Conservation (phyloP, 2,888 invertebrate species). For the Mythimna pallens region DNA sequence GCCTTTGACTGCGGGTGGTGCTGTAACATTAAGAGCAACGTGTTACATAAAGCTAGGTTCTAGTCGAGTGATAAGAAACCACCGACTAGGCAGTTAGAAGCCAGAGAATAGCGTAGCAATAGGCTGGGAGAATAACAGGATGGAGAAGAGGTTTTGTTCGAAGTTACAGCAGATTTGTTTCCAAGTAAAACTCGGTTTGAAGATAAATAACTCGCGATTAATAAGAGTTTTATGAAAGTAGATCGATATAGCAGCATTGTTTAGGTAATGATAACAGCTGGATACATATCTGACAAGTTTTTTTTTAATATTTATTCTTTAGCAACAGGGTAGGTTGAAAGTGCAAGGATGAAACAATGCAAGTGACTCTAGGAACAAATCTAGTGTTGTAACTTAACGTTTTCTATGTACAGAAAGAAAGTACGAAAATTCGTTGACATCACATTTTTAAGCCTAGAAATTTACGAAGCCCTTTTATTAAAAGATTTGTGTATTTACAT, state of each 20-base stretch:
- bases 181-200: neutral
- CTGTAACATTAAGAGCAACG: slow-evolving; percentile 78
- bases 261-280: neutral
- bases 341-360: slow-evolving; percentile 12
- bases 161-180: slow-evolving; percentile 39
- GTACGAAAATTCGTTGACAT: slow-evolving; percentile 37
- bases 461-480: slow-evolving; percentile 72
- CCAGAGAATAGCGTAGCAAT: slow-evolving; percentile 29
- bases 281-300: neutral
- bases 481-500: slow-evolving; percentile 71
- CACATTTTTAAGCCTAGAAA: slow-evolving; percentile 65
- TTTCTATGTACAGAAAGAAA: slow-evolving; percentile 43
- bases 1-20: slow-evolving; percentile 93
- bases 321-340: neutral
- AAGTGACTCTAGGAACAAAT: slow-evolving; percentile 26
- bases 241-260: neutral
- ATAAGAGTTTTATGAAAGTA: neutral
- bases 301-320: neutral
- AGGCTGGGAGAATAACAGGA: slow-evolving; percentile 43
- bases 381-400: slow-evolving; percentile 26
- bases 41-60: slow-evolving; percentile 3
- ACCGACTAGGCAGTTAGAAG: slow-evolving; percentile 16
- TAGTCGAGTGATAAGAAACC: neutral
- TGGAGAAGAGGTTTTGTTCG: slow-evolving; percentile 2
- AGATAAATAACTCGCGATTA: neutral